Evolutionary conservation across 1,140 invertebrate genomes (phyloP), one percentile per base, ranked within the genome.

Genomic region (Ectropis grisescens): DNA sequence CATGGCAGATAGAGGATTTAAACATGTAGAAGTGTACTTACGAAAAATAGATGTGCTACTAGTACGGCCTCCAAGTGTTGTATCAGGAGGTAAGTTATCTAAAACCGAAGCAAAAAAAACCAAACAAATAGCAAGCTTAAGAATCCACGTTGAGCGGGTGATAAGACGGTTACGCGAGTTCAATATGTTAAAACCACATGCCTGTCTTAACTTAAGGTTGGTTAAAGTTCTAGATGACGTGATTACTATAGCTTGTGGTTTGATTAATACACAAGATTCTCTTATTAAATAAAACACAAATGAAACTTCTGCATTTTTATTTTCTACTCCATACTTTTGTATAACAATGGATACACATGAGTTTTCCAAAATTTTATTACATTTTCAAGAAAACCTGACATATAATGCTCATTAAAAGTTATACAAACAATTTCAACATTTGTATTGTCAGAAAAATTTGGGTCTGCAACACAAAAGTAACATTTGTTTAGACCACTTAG

Each of bases 61-160:
- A 29, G 34, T 80, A 30, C 37, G 70, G 30, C 72, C 74, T 19
- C n/a, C 78, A 32, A 74, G 58, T 61, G 69, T 79, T 33, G 13
- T 2, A 31, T 9, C 37, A 19, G 54, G 53, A 5, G 1, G 9
- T 13, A 58, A 60, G 34, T 13, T 54, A 29, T 30, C 39, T 10
- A 48, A 60, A 53, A 5, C 2, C 10, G 60, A 65, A 38, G 58
- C 42, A 11, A 51, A 22, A 32, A 23, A 47, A 51, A 62, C 52
- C 6, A 67, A 67, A 53, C 39, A 47, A 32, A 65, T 62, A 31
- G 59, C 60, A 5, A 53, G 51, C 34, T 35, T 62, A 29, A 37
- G 56, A 30, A 64, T 60, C 31, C 56, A 66, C 38, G 33, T 62
- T 11, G 58, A 68, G 37, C 40, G 58, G 35, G 49, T 66, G 0